phyloP scores from a whole-genome alignment of 2,797 vertebrate species.

The Acipenser oxyrinchus region DNA sequence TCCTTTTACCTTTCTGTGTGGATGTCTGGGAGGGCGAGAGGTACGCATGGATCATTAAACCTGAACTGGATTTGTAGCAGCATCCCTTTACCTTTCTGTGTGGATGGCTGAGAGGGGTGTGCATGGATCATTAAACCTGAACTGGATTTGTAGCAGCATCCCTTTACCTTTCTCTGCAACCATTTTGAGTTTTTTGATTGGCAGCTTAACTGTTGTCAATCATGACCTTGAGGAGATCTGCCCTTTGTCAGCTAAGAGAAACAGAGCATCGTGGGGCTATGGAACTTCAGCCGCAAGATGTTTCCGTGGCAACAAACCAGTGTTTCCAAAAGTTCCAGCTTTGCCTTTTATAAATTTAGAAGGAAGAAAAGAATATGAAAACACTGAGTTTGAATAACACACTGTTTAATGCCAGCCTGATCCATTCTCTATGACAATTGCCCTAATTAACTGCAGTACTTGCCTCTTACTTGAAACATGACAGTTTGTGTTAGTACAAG shows the following conservation, averaged over 20 bases:
- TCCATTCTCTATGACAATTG: constrained; percentile 9
- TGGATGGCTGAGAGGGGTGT: too few species aligned
- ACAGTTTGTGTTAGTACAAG: not conserved
- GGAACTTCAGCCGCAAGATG: constrained; percentile 63
- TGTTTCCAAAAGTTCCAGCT: constrained; percentile 56
- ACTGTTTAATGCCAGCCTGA: not conserved
- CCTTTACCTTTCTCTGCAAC: too few species aligned
- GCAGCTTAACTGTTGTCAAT: too few species aligned
- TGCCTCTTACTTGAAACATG: constrained; percentile 18
- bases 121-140: too few species aligned
- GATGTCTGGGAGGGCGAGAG: too few species aligned
- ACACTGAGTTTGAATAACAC: constrained; percentile 34
- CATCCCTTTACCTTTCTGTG: too few species aligned
- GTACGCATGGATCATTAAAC: too few species aligned
- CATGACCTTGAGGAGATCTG: constrained; percentile 53
- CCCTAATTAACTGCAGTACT: constrained; percentile 25
- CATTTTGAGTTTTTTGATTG: too few species aligned
- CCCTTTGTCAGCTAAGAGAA: constrained; percentile 63
- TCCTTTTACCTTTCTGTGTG: too few species aligned
- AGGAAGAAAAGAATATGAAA: constrained; percentile 52
- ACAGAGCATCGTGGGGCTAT: constrained; percentile 66
- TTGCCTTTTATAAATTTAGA: constrained; percentile 64
- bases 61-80: too few species aligned
- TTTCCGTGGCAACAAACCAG: constrained; percentile 70
- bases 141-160: too few species aligned